Evolutionary conservation across 53 echinoderm and acorn worm genomes (phyloP), one percentile per base, ranked within the genome.

Genomic region (Zoroaster sp.): DNA sequence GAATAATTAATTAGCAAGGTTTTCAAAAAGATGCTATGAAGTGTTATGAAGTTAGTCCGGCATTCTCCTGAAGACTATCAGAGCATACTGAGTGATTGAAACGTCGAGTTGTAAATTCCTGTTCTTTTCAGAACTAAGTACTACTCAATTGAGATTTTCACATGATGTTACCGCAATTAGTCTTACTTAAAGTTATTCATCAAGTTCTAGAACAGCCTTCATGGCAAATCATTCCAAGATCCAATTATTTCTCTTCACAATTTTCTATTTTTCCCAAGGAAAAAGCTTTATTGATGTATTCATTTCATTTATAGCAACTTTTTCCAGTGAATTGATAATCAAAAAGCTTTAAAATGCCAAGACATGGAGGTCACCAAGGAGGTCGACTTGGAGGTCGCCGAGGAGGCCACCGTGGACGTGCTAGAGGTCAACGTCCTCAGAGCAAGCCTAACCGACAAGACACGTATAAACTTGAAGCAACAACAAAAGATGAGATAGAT

Each of bases 401-500:
- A 3, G n/a, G n/a, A n/a, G n/a, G n/a, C n/a, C n/a, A n/a, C n/a
- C 53, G 77, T 40, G 69, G 83, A 4, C 41, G 43, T 21, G 46
- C 68, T 10, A 13, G 63, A 37, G 40, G 80, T 3, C 40, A 31
- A 1, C 21, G 18, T 40, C 0, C 31, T 2, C 66, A 33, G 28
- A 15, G 6, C 13, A 11, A 25, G 55, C 39, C 28, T 14, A 20
- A 44, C 41, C 44, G 30, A 42, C 80, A 69, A 17, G 83, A 83
- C 18, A 2, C 42, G 13, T 85, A 70, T n/a, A 43, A 70, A 5
- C 51, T 85, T 20, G 13, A 71, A 12, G 85, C 85, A 35, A 20
- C 85, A 5, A 25, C 28, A 41, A 45, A 69, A 5, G 85, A 85
- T 70, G 85, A 85, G 40, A 71, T 6, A 35, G 71, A 49, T 35